Conservation (phyloP, 2,888 invertebrate genomes). For the Erpobdella octoculata region DNA sequence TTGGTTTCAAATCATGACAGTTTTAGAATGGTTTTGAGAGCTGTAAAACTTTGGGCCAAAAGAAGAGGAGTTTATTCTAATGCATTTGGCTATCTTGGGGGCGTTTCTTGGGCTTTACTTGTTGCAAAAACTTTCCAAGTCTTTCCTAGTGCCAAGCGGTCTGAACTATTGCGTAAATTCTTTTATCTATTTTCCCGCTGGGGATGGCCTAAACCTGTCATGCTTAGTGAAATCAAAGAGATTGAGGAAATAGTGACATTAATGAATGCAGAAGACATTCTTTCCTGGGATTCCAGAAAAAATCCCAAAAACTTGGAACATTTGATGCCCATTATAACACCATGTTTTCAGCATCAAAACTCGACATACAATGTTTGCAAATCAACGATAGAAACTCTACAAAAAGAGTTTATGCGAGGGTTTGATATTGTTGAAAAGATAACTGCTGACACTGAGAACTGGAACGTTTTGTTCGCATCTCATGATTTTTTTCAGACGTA, state of each 20-base stretch:
- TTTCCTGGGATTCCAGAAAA: conserved; percentile 72
- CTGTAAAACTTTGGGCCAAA: conserved; percentile 97
- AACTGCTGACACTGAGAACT: conserved; percentile 71
- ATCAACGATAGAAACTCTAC: conserved; percentile 83
- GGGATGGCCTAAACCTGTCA: conserved; percentile 96
- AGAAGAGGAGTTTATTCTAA: conserved; percentile 98
- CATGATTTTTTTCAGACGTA: conserved; percentile 84
- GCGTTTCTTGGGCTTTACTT: conserved; percentile 98
- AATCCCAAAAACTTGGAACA: conserved; percentile 60
- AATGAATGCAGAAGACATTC: conserved; percentile 57
- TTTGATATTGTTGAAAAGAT: conserved; percentile 56
- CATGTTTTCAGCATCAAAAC: conserved; percentile 98
- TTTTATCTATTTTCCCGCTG: conserved; percentile 95
- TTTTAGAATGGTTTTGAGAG: conserved; percentile 82
- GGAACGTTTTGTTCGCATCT: conserved; percentile 87
- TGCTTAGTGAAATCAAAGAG: conserved; percentile 70
- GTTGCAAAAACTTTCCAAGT: conserved; percentile 95
- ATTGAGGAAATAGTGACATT: conserved; percentile 75
- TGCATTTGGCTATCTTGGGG: conserved; percentile 90
- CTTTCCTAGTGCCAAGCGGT: conserved; percentile 91
- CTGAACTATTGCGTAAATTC: conserved; percentile 92
- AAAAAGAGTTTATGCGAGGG: conserved; percentile 74
- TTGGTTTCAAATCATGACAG: conserved; percentile 88
- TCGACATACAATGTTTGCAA: conserved; percentile 95
- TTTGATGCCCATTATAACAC: conserved; percentile 97